phyloP scores from a whole-genome alignment of 2,888 invertebrate genomes.

The Schizaphis graminum region DNA sequence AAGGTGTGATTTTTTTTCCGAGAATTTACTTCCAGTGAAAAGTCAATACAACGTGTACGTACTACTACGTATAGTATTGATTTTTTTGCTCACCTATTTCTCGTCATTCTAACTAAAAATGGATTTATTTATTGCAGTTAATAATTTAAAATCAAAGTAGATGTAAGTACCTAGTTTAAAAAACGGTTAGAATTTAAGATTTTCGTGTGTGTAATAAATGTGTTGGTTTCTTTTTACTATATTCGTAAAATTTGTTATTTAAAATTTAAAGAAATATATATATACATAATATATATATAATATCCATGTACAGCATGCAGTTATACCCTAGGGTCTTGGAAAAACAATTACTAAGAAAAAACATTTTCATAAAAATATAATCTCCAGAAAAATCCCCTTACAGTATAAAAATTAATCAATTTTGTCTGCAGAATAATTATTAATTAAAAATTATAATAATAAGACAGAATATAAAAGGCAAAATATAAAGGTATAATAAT shows the following conservation, averaged over 20 bases:
- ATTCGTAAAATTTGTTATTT: not conserved
- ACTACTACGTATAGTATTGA: not conserved
- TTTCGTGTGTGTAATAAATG: not conserved
- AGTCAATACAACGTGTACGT: not conserved
- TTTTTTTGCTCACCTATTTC: not conserved
- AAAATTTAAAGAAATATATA: not conserved
- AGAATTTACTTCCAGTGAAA: not conserved
- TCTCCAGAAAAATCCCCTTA: not conserved
- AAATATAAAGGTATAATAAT: not conserved
- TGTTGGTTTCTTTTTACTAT: not conserved
- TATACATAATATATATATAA: not conserved
- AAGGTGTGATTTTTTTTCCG: not conserved
- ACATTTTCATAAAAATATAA: not conserved
- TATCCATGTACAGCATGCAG: not conserved
- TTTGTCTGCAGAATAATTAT: not conserved
- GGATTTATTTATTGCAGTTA: not conserved
- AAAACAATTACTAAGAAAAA: not conserved
- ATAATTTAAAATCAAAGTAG: not conserved
- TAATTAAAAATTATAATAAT: not conserved
- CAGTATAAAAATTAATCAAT: not conserved
- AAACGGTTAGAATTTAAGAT: not conserved
- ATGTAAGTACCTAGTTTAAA: not conserved
- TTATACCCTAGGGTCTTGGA: not conserved
- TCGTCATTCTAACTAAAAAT: not conserved
- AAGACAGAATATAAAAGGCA: not conserved